A percentile compares a stretch with the other conserved stretches of the same genome.
Conservation (phyloP, 92 coral and sea anemone genomes). For the Phenganax stokvisi region DNA sequence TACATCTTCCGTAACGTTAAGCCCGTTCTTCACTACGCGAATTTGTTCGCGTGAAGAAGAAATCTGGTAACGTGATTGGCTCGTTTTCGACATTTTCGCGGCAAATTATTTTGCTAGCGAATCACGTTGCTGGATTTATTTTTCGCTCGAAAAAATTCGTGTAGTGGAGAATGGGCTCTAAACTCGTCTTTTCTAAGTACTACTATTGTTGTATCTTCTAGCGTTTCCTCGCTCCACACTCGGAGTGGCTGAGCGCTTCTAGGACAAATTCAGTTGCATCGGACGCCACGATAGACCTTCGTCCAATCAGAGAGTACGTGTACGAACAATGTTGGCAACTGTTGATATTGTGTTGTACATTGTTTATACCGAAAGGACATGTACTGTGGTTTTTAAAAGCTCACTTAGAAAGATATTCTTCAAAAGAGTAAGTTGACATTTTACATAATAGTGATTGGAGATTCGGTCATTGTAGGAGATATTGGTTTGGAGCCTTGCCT, state of each 20-base stretch:
- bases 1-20: conserved; percentile 13
- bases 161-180: too few species aligned
- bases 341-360: conserved; percentile 70
- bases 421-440: conserved; percentile 13
- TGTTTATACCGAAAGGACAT: conserved; percentile 85
- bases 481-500: too few species aligned
- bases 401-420: conserved; percentile 58
- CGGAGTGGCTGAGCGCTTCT: conserved; percentile 33
- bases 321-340: conserved; percentile 93
- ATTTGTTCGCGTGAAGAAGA: too few species aligned
- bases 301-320: conserved; percentile 85
- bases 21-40: neutral
- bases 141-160: too few species aligned
- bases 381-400: conserved; percentile 70
- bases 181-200: neutral
- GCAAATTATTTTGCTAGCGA: too few species aligned
- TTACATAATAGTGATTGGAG: neutral
- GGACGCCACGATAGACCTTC: conserved; percentile 84
- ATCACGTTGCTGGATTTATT: too few species aligned
- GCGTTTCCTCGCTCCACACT: conserved; percentile 39
- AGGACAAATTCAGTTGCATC: conserved; percentile 35
- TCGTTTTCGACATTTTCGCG: too few species aligned
- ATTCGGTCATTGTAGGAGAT: neutral
- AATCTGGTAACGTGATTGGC: too few species aligned
- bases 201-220: neutral